Evolutionary conservation across 2,797 vertebrate species (phyloP).

Genomic region (Catamblyrhynchus diadema): DNA sequence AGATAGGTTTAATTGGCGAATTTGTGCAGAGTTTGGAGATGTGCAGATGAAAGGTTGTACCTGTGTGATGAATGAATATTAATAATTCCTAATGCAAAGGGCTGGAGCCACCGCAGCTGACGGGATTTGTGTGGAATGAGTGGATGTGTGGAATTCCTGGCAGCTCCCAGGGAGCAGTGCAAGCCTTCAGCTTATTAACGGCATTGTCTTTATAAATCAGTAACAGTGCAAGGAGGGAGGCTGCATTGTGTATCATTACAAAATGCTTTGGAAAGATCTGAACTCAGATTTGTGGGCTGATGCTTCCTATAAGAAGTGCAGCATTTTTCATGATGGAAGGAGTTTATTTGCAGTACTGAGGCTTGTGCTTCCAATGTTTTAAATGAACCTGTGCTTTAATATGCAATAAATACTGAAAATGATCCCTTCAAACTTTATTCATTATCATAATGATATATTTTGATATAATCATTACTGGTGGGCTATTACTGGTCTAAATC

Average conservation of each 20-base stretch:
- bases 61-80: not conserved
- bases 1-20: not conserved
- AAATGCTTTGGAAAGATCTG: not conserved
- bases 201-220: not conserved
- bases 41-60: not conserved
- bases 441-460: not conserved
- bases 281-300: not conserved
- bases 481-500: not conserved
- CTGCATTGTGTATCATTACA: not conserved
- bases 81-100: not conserved
- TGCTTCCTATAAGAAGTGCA: not conserved
- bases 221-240: not conserved
- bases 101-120: not conserved
- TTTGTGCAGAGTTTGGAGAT: conserved; percentile 18
- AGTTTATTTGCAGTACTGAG: not conserved
- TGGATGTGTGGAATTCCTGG: not conserved
- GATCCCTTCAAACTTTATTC: not conserved
- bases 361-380: not conserved
- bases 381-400: not conserved
- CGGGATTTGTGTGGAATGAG: not conserved
- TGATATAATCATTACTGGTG: not conserved
- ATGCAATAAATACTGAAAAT: not conserved
- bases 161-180: not conserved
- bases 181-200: not conserved
- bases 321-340: not conserved